Conservation (phyloP, 2,113 vertebrate genomes). For the Mastomys natalensis region DNA sequence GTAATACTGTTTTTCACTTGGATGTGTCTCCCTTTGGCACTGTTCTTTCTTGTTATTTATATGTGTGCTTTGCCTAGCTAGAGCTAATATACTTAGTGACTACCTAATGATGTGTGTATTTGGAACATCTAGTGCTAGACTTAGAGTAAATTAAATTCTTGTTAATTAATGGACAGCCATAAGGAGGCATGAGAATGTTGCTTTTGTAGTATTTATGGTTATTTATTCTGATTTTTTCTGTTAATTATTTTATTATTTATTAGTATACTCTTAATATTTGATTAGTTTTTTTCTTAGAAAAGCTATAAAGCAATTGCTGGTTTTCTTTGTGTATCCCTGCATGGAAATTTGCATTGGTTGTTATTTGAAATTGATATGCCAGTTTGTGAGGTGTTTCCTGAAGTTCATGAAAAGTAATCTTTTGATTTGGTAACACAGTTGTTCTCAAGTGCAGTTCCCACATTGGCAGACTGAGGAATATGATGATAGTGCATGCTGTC, state of each 20-base stretch:
- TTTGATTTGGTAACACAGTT: background rate
- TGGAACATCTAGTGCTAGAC: background rate
- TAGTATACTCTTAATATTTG: slow-evolving; percentile 7
- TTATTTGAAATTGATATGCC: background rate
- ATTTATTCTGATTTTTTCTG: slow-evolving; percentile 2
- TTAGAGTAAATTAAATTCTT: slow-evolving; percentile 4
- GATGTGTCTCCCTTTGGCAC: background rate
- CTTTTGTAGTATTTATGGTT: slow-evolving; percentile 43
- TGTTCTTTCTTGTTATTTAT: slow-evolving; percentile 7
- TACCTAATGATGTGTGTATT: background rate
- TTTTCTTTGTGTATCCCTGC: background rate
- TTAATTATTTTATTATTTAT: background rate
- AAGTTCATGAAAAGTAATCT: background rate
- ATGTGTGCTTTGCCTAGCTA: background rate
- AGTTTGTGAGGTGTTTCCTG: background rate
- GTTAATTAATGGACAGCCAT: background rate
- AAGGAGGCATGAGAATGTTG: background rate
- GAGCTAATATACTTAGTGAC: background rate
- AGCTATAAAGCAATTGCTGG: background rate
- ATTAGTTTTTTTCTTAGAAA: slow-evolving; percentile 24
- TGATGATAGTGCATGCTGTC: background rate
- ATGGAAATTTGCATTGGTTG: background rate
- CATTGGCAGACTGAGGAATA: background rate
- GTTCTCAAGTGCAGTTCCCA: background rate
- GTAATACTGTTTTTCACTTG: background rate